Conservation (phyloP, 2,113 vertebrate genomes). For the Blennius ocellaris region DNA sequence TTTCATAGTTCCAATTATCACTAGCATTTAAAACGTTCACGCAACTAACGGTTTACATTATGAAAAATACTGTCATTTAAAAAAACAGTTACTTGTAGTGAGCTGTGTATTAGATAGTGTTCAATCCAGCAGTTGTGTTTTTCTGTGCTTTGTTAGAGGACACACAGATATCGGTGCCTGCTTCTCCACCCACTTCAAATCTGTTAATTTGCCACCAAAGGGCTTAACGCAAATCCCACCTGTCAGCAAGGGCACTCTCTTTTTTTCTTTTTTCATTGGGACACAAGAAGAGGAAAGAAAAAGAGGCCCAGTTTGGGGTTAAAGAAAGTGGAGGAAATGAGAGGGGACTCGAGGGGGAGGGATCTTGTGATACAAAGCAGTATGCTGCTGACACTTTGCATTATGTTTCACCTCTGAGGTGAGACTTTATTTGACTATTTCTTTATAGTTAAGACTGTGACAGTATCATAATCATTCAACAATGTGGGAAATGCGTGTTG, state of each 20-base stretch:
- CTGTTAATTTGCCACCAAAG: constrained; percentile 15
- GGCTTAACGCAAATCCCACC: constrained; percentile 44
- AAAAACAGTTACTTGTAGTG: too few species aligned
- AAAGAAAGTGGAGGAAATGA: constrained; percentile 12
- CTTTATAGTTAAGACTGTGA: background rate
- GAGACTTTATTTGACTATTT: background rate
- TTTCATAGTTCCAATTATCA: too few species aligned
- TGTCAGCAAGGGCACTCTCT: constrained; percentile 25
- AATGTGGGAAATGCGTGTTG: background rate
- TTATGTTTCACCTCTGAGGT: background rate
- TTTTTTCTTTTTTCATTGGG: constrained; percentile 10
- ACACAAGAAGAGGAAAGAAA: constrained; percentile 24
- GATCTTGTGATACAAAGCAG: background rate
- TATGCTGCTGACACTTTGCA: background rate
- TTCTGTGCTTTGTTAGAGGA: background rate
- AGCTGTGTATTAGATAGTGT: too few species aligned
- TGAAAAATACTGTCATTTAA: too few species aligned
- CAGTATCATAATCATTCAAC: background rate
- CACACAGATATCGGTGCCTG: background rate
- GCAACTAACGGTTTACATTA: too few species aligned
- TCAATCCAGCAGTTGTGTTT: too few species aligned
- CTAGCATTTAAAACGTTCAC: too few species aligned
- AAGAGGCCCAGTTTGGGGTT: constrained; percentile 30
- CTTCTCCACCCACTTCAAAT: constrained; percentile 14
- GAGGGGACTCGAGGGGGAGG: constrained; percentile 2